Base-by-base conservation (phyloP, 2,797 vertebrate genomes). In the Apogon hyalosoma region DNA sequence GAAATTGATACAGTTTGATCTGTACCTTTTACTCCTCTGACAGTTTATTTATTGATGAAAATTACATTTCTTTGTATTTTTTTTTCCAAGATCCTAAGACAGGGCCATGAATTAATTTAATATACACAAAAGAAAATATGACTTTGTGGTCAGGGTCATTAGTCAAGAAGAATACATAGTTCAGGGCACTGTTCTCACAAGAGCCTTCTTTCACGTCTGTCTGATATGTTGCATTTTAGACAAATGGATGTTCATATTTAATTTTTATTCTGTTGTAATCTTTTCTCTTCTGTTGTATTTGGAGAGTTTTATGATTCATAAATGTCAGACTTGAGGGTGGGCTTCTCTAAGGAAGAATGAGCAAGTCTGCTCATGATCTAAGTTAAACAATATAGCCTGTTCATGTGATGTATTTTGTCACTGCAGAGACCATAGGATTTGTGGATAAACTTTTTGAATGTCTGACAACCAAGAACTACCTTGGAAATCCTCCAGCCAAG, bases 401-500 rank as follows among this genome's bases (percentile, higher is more conserved):
- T 67, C 1, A 62, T 33, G 8, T n/a, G 6, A 11, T 61, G 65
- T 1, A 7, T 67, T 14, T 57, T 52, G 5, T 92, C 42, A 81
- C 86, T 77, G 63, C 92, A 99, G 98, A 99, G 92, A 99, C 98
- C 16, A 95, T 96, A 57, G 96, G 95, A 67, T 99, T 99, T 94
- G 98, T 99, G 39, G 96, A 99, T 92, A 99, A 98, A 90, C 96
- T 99, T 48, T 99, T 99, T 87, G 98, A 99, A 92, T 96, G 96
- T 90, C 91, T 99, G 59, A 95, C 95, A 73, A 98, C 96, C 43
- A 98, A 98, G 91, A 96, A 96, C 90, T 99, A 99, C 77, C 81
- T 95, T 78, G 93, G 91, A 68, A 92, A 86, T 67, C 87, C 96
- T 77, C 90, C 93, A 76, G 92, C 90, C 55, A 96, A 95, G 80